Evolutionary conservation across 2,113 vertebrate species (phyloP).

Genomic region (Chloropsis cyanopogon): DNA sequence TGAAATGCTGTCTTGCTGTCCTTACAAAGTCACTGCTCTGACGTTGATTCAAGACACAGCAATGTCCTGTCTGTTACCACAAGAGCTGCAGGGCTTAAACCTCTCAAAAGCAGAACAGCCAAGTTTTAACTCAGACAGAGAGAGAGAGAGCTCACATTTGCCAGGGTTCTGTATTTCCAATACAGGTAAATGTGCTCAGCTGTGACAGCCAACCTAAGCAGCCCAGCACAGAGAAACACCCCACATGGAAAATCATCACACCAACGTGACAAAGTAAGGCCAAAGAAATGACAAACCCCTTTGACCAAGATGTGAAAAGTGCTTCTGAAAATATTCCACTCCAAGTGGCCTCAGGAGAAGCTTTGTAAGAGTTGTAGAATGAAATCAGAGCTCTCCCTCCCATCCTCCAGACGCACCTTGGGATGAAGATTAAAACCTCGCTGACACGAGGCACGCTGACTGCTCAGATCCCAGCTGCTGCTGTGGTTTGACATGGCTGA

Average conservation of each 20-base stretch:
- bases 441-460: accelerated
- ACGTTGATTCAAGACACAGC: accelerated
- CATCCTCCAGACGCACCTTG: neutral
- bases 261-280: neutral
- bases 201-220: neutral
- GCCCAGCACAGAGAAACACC: neutral
- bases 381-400: neutral
- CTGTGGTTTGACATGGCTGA: neutral
- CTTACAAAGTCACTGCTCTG: neutral
- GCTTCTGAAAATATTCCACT: neutral
- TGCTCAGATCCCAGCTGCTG: neutral
- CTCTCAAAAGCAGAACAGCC: neutral
- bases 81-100: neutral
- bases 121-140: neutral
- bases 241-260: neutral
- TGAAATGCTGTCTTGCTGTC: neutral
- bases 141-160: neutral
- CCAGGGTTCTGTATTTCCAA: neutral
- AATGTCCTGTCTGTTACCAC: neutral
- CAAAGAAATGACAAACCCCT: neutral
- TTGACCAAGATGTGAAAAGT: neutral
- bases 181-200: neutral
- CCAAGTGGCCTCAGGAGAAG: neutral
- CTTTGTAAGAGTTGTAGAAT: neutral
- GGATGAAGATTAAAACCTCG: neutral